These are phyloP conservation scores for Propsilocerus akamusi DNA, from an alignment of 1,140 invertebrate genomes.

Conservation along the genomic window DNA sequence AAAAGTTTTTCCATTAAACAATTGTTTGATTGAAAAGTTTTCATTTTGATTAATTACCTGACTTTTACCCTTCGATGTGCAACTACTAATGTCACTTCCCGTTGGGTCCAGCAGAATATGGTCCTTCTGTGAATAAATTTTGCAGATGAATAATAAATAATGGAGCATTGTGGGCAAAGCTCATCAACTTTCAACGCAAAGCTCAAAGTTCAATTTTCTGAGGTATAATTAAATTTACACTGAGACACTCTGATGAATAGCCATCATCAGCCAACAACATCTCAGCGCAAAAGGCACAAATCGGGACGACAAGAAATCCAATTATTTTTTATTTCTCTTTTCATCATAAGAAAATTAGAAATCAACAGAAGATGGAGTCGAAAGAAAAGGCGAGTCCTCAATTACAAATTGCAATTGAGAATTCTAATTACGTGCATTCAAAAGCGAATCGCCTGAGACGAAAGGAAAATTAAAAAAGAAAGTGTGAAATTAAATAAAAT, in stretches of 20 bases:
- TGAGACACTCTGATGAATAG: too few relatives aligned
- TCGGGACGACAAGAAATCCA: too few relatives aligned
- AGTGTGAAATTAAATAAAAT: neutral
- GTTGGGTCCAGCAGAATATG: constrained; percentile 48
- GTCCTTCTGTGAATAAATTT: constrained; percentile 48
- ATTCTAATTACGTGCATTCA: constrained; percentile 3
- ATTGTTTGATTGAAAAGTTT: neutral
- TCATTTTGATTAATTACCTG: constrained; percentile 29
- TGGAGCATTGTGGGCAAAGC: constrained; percentile 1
- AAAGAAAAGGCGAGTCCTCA: too few relatives aligned
- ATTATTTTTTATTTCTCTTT: too few relatives aligned
- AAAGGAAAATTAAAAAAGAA: neutral
- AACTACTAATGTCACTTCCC: constrained; percentile 44
- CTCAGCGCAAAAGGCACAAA: neutral
- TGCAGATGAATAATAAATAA: constrained; percentile 10
- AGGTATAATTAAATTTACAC: too few relatives aligned
- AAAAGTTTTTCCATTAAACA: neutral
- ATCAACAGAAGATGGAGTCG: too few relatives aligned
- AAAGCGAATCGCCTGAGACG: neutral
- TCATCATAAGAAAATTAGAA: too few relatives aligned
- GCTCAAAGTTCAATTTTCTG: neutral
- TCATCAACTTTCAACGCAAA: neutral
- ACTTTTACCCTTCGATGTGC: constrained; percentile 62
- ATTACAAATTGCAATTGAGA: too few relatives aligned
- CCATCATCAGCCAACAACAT: neutral